A percentile compares a stretch with the other conserved stretches of the same genome.
These are phyloP conservation scores for Holothuria scabra DNA, from an alignment of 53 echinoderm and acorn worm species.

Conservation along the genomic window DNA sequence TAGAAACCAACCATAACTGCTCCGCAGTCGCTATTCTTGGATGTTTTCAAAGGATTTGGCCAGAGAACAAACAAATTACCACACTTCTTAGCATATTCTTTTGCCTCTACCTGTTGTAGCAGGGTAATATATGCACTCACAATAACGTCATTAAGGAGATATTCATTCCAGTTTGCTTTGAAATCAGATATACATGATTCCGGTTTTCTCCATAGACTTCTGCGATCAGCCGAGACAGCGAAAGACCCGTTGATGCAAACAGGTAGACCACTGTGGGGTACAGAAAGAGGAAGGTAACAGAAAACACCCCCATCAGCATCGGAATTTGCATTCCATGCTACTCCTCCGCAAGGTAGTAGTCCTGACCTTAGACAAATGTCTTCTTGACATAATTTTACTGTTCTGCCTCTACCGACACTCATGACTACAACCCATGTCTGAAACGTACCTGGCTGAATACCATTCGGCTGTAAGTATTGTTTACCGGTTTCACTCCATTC, in stretches of 20 bases:
- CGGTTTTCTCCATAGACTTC: constrained; percentile 27
- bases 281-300: constrained; percentile 79
- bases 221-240: constrained; percentile 55
- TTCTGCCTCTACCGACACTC: not conserved
- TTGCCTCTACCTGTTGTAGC: not conserved
- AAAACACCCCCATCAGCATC: constrained; percentile 35
- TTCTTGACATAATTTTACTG: not conserved
- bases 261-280: constrained; percentile 38
- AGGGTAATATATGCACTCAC: constrained; percentile 55
- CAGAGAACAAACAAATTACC: constrained; percentile 6
- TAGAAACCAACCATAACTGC: constrained; percentile 47
- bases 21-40: constrained; percentile 39
- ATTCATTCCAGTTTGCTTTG: constrained; percentile 55
- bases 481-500: not conserved
- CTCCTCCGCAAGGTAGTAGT: constrained; percentile 15
- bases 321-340: constrained; percentile 7
- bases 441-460: no score
- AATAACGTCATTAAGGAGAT: constrained; percentile 47
- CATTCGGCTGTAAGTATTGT: not conserved
- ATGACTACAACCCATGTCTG: constrained; percentile 3
- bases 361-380: not conserved
- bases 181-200: constrained; percentile 4
- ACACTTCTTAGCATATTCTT: not conserved
- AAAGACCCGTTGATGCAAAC: constrained; percentile 64
- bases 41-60: constrained; percentile 49